phyloP scores from a whole-genome alignment of 23 tunicate genomes.

The Styela plicata region DNA sequence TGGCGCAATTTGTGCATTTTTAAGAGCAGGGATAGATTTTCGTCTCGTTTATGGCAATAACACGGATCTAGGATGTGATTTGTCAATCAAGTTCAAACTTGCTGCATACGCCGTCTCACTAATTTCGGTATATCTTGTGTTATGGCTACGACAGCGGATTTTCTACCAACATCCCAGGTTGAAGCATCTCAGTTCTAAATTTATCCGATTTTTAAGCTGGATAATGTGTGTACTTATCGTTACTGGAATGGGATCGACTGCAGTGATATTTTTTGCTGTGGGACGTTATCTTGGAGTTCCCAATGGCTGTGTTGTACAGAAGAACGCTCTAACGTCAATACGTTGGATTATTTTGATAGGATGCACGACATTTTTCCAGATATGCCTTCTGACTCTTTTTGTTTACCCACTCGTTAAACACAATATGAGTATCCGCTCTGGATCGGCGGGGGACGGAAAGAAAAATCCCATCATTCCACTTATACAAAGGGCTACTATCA shows the following conservation, averaged over 20 bases:
- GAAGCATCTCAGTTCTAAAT: slow-evolving; percentile 31
- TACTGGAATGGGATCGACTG: background rate
- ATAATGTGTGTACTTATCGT: slow-evolving; percentile 17
- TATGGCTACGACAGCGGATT: slow-evolving; percentile 21
- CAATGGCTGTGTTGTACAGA: slow-evolving; percentile 12
- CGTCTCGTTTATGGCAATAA: slow-evolving; percentile 5
- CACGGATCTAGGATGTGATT: slow-evolving; percentile 21
- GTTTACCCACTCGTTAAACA: slow-evolving; percentile 25
- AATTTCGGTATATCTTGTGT: slow-evolving; percentile 1
- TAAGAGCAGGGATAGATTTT: slow-evolving; percentile 9
- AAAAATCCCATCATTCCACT: slow-evolving; percentile 14
- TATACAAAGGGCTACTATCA: slow-evolving; percentile 17
- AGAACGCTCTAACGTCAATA: slow-evolving; percentile 1
- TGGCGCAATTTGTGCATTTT: slow-evolving; percentile 21
- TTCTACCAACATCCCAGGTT: slow-evolving; percentile 28
- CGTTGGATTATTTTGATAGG: slow-evolving; percentile 24
- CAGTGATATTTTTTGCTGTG: slow-evolving; percentile 24
- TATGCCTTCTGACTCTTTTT: slow-evolving; percentile 13
- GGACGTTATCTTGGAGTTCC: slow-evolving; percentile 10
- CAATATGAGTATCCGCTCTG: background rate
- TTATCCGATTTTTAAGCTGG: slow-evolving; percentile 25
- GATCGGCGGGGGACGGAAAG: background rate
- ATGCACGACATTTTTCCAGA: slow-evolving; percentile 22
- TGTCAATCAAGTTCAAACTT: slow-evolving; percentile 19
- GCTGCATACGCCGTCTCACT: slow-evolving; percentile 1